Evolutionary conservation across 1,140 invertebrate species (phyloP).

Genomic region (Lasaia peninsularis): DNA sequence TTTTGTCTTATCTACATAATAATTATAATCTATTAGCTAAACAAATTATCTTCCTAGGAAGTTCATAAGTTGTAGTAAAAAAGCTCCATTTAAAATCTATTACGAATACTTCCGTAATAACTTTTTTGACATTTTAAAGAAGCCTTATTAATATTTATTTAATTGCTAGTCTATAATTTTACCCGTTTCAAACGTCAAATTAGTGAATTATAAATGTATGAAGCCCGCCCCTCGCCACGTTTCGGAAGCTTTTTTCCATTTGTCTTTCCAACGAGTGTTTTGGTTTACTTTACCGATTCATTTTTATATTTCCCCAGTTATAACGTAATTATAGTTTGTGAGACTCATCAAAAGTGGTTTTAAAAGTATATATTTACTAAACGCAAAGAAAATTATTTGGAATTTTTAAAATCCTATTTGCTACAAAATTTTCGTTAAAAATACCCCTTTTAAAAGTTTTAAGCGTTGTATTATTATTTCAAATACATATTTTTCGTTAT

Average conservation of each 20-base stretch:
- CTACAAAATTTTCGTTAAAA: no score
- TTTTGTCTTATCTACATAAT: no score
- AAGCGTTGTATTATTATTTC: no score
- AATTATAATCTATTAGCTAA: no score
- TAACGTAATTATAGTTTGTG: constrained; percentile 58
- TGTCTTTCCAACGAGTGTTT: constrained; percentile 50
- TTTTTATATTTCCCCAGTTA: constrained; percentile 41
- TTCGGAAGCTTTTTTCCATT: constrained; percentile 58
- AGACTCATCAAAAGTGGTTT: background rate
- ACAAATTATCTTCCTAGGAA: background rate
- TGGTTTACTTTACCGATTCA: constrained; percentile 40
- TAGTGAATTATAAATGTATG: constrained; percentile 71
- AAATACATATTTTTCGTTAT: no score
- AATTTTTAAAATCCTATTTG: background rate
- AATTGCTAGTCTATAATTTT: constrained; percentile 68
- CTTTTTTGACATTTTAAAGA: constrained; percentile 17
- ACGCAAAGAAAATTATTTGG: background rate
- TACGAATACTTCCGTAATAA: background rate
- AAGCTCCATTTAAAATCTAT: background rate
- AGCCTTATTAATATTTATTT: constrained; percentile 69
- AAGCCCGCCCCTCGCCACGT: constrained; percentile 51
- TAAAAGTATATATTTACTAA: background rate
- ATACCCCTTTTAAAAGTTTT: no score
- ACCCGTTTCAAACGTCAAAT: constrained; percentile 68
- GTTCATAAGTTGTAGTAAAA: no score